These are phyloP conservation scores for Euplagia quadripunctaria DNA, from an alignment of 2,888 invertebrate genomes.

Conservation along the genomic window DNA sequence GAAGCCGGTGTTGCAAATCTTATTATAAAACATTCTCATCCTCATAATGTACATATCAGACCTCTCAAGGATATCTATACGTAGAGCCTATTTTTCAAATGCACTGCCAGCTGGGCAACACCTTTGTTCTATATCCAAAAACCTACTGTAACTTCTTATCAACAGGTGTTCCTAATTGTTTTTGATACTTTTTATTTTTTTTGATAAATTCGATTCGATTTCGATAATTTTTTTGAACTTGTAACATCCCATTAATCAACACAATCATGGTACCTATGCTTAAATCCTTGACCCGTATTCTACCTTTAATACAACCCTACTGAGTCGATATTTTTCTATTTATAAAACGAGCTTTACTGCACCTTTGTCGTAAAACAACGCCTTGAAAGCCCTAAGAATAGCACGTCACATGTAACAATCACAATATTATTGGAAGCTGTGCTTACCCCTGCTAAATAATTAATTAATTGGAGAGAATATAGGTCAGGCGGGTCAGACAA, in stretches of 20 bases:
- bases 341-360: background rate
- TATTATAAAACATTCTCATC: too few relatives aligned
- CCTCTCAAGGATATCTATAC: too few relatives aligned
- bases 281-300: slow-evolving; percentile 2
- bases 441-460: slow-evolving; percentile 20
- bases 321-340: slow-evolving; percentile 5
- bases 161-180: background rate
- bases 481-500: slow-evolving; percentile 35
- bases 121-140: background rate
- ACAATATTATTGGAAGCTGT: slow-evolving; percentile 10
- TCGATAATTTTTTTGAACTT: too few relatives aligned
- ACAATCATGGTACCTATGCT: background rate
- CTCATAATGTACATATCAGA: background rate
- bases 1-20: too few relatives aligned
- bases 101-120: background rate
- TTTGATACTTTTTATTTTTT: too few relatives aligned
- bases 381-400: background rate
- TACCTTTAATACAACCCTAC: background rate
- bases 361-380: too few relatives aligned
- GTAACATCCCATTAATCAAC: background rate
- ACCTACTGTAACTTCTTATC: background rate
- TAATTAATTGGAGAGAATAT: slow-evolving; percentile 35
- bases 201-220: too few relatives aligned
- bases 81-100: too few relatives aligned
- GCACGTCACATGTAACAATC: slow-evolving; percentile 3